These are phyloP conservation scores for Apamea monoglypha DNA, from an alignment of 2,888 invertebrate species.

Conservation along the genomic window DNA sequence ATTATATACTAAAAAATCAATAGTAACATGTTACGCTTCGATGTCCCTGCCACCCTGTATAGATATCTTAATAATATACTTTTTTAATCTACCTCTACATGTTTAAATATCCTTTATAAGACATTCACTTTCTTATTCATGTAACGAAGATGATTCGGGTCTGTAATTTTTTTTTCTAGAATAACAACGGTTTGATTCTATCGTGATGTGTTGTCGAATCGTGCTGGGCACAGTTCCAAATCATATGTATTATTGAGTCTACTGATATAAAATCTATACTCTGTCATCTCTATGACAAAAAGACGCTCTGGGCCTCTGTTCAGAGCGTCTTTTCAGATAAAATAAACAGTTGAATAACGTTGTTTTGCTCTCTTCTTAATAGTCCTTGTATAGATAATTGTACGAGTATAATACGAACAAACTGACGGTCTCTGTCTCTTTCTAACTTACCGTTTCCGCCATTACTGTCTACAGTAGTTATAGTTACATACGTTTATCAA, in stretches of 20 bases:
- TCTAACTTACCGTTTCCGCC: neutral
- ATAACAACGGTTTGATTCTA: neutral
- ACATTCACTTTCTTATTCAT: neutral
- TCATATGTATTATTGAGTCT: conserved; percentile 7
- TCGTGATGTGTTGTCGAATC: no score
- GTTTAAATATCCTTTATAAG: neutral
- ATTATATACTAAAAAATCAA: no score
- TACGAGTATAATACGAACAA: neutral
- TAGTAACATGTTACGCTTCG: no score
- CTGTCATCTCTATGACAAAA: no score
- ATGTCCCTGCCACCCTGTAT: no score
- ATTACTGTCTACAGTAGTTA: neutral
- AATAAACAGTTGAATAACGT: conserved; percentile 18
- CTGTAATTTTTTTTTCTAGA: neutral
- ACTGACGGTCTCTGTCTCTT: neutral
- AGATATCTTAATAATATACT: neutral
- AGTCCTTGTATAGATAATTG: neutral
- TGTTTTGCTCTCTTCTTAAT: neutral
- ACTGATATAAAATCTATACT: conserved; percentile 9
- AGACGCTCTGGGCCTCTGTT: no score
- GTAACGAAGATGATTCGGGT: neutral
- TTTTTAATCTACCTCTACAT: neutral
- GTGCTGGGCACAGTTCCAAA: conserved; percentile 38
- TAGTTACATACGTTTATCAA: neutral
- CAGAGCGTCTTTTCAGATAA: neutral